phyloP scores from a whole-genome alignment of 1,140 invertebrate species.

The Formica selysi region DNA sequence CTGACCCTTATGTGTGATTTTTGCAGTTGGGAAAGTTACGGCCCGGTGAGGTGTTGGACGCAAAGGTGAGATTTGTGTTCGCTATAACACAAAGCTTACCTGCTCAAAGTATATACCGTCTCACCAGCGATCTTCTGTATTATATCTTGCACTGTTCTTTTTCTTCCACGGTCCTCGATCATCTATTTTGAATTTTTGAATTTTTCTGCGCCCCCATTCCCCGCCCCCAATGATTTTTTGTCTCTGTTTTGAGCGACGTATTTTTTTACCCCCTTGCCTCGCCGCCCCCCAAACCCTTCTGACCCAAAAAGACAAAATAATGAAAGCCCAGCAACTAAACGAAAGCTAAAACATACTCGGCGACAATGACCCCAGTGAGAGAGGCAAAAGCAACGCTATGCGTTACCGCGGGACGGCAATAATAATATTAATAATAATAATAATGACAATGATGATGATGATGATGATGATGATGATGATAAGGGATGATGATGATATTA shows the following conservation, averaged over 20 bases:
- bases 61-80: conserved; percentile 92
- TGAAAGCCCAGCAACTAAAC: conserved; percentile 47
- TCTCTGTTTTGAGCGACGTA: conserved; percentile 3
- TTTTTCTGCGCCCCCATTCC: conserved; percentile 24
- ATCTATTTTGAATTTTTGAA: conserved; percentile 35
- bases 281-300: not conserved
- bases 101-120: conserved; percentile 79
- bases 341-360: conserved; percentile 49
- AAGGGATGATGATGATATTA: conserved; percentile 41
- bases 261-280: conserved; percentile 4
- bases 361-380: conserved; percentile 2
- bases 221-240: not conserved
- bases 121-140: conserved; percentile 73
- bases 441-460: conserved; percentile 58
- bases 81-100: conserved; percentile 89
- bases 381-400: conserved; percentile 52
- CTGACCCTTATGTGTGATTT: conserved; percentile 83
- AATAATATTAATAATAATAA: conserved; percentile 73
- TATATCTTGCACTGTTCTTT: conserved; percentile 44
- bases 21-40: conserved; percentile 91
- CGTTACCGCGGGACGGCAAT: conserved; percentile 64
- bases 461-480: conserved; percentile 22
- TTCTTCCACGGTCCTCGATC: conserved; percentile 10
- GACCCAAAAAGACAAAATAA: conserved; percentile 41
- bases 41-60: conserved; percentile 92